A percentile compares a stretch with the other conserved stretches of the same genome.
Evolutionary conservation across 2,888 invertebrate species (phyloP).

Genomic region (Cephus sareptanus): DNA sequence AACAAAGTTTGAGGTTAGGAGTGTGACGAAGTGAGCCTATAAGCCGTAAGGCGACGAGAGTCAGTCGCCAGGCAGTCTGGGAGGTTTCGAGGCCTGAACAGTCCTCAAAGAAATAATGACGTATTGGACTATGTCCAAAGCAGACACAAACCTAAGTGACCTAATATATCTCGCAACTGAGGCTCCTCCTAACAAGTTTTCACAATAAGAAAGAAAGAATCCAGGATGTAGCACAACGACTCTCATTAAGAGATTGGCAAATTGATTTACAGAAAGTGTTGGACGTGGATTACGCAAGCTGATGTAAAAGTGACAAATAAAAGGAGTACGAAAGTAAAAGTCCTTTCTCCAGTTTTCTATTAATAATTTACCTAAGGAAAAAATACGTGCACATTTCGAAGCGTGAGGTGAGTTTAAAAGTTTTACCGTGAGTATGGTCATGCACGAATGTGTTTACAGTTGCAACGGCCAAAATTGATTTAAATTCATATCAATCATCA

Average conservation of each 20-base stretch:
- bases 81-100: conserved; percentile 3
- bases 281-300: not conserved
- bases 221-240: not conserved
- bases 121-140: conserved; percentile 6
- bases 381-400: not conserved
- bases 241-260: not conserved
- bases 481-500: not conserved
- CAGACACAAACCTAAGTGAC: not conserved
- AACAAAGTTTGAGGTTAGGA: not conserved
- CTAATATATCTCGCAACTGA: not conserved
- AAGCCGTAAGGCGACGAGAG: not conserved
- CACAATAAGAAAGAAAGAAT: not conserved
- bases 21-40: not conserved
- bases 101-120: not conserved
- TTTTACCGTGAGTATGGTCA: not conserved
- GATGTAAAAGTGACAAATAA: not conserved
- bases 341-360: not conserved
- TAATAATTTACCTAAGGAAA: not conserved
- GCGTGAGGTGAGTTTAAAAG: not conserved
- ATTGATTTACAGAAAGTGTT: not conserved
- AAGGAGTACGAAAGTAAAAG: conserved; percentile 4
- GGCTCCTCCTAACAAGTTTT: not conserved
- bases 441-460: not conserved
- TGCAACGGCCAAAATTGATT: not conserved
- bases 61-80: conserved; percentile 19